These are phyloP conservation scores for Marronus borbonicus DNA, from an alignment of 2,888 invertebrate species.

Conservation along the genomic window DNA sequence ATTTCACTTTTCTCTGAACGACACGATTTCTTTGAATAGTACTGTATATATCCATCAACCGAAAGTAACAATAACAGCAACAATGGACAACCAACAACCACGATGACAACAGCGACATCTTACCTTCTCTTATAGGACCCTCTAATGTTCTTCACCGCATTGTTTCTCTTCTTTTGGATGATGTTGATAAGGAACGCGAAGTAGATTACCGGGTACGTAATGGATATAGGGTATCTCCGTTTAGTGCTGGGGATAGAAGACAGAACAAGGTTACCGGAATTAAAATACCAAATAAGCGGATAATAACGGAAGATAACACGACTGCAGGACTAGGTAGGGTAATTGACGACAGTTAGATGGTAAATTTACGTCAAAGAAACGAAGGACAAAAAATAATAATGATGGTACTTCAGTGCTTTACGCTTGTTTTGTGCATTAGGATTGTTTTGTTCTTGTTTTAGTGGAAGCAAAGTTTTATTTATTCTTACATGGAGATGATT, in stretches of 20 bases:
- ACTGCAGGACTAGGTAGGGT: background rate
- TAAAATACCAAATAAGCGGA: constrained; percentile 38
- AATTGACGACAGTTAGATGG: constrained; percentile 5
- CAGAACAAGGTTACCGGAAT: constrained; percentile 39
- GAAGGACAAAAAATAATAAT: background rate
- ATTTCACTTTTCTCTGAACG: too few relatives aligned
- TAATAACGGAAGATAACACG: constrained; percentile 14
- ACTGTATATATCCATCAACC: too few relatives aligned
- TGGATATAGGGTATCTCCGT: background rate
- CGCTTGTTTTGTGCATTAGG: background rate
- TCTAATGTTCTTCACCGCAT: constrained; percentile 14
- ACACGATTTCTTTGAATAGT: too few relatives aligned
- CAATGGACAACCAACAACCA: background rate
- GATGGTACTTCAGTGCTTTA: background rate
- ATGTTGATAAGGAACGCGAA: constrained; percentile 34
- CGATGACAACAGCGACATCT: constrained; percentile 17
- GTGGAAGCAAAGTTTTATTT: background rate
- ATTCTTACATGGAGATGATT: too few relatives aligned
- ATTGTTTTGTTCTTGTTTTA: background rate
- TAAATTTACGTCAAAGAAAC: constrained; percentile 2
- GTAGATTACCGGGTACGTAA: constrained; percentile 26
- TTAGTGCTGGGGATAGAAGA: constrained; percentile 17
- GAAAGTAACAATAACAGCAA: background rate
- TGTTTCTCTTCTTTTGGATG: constrained; percentile 42
- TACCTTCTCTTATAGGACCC: background rate